These are phyloP conservation scores for Notarius quadriscutis DNA, from an alignment of 2,113 vertebrate genomes.

Conservation along the genomic window DNA sequence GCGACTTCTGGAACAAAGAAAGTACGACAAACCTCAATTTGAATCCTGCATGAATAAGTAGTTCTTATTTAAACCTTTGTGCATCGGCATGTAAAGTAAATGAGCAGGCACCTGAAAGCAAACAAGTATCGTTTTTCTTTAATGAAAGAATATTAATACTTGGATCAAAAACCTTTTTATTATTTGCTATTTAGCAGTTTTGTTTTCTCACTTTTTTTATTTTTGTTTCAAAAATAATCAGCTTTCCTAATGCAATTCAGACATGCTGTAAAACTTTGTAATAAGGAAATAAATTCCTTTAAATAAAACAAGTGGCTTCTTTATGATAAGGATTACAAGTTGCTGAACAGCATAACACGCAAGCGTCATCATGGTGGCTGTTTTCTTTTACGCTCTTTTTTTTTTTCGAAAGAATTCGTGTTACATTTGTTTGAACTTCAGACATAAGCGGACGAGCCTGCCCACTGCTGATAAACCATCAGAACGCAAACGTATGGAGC, in stretches of 20 bases:
- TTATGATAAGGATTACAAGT: slow-evolving; percentile 8
- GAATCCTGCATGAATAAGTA: slow-evolving; percentile 2
- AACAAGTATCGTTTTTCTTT: neutral
- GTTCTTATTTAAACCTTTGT: slow-evolving; percentile 20
- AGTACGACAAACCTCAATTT: neutral
- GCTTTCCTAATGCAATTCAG: slow-evolving; percentile 36
- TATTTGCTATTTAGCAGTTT: slow-evolving; percentile 23
- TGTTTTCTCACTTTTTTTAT: slow-evolving; percentile 27
- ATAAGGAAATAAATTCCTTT: slow-evolving; percentile 38
- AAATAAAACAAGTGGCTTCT: slow-evolving; percentile 2
- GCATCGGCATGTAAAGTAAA: neutral
- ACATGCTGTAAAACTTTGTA: slow-evolving; percentile 45
- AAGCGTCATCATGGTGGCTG: neutral
- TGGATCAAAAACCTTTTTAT: neutral
- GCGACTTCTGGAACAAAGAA: slow-evolving; percentile 11
- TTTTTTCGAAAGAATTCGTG: neutral
- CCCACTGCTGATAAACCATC: slow-evolving; percentile 13
- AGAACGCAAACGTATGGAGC: neutral
- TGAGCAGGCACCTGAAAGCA: slow-evolving; percentile 9
- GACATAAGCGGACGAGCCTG: neutral
- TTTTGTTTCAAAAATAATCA: slow-evolving; percentile 22
- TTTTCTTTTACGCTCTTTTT: too few relatives aligned
- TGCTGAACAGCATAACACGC: neutral
- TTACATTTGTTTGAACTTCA: slow-evolving; percentile 3
- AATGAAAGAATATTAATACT: neutral